Base-by-base conservation (phyloP, 2,113 vertebrate species). In the Octodon degus region DNA sequence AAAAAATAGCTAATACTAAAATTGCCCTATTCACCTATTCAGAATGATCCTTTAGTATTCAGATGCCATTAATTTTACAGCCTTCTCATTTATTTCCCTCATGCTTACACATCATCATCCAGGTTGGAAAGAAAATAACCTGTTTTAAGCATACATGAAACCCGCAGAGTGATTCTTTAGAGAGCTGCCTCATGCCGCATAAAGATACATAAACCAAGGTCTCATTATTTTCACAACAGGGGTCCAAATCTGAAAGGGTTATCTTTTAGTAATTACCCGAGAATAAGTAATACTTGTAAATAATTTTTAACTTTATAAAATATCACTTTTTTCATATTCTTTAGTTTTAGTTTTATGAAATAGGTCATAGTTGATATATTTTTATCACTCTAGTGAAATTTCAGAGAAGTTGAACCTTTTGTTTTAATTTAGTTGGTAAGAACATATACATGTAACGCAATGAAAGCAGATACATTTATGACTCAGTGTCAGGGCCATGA, bases 391-490 rank as follows among this genome's bases (percentile, higher is more conserved):
- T 86, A 67, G 19, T 82, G 50, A 91, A 86, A 85, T 93, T 92
- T 70, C 11, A 72, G 89, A 93, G 83, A 87, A 19, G 89, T 80
- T 94, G 89, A 97, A 65, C 4, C 40, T 96, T 96, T 91, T 20
- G 19, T 95, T 94, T 83, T 91, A 47, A 72, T 89, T 92, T 84
- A 86, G 7, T 80, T 97, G 63, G 63, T 82, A 22, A 86, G 40
- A 94, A 34, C 32, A 92, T 85, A 6, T 65, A 87, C 88, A 32
- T 92, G 55, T 81, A 94, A 92, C 40, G 34, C 43, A 85, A 12
- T 81, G 50, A 94, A 93, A 93, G 70, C 50, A 90, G n/a, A 50
- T n/a, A n/a, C 3, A 4, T 25, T 90, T 81, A 63, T 19, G 30
- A 93, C 80, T 96, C 68, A 92, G n/a, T 58, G 13, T 62, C 86